Evolutionary conservation across 2,888 invertebrate species (phyloP).

Genomic region (Dynastes tityus): DNA sequence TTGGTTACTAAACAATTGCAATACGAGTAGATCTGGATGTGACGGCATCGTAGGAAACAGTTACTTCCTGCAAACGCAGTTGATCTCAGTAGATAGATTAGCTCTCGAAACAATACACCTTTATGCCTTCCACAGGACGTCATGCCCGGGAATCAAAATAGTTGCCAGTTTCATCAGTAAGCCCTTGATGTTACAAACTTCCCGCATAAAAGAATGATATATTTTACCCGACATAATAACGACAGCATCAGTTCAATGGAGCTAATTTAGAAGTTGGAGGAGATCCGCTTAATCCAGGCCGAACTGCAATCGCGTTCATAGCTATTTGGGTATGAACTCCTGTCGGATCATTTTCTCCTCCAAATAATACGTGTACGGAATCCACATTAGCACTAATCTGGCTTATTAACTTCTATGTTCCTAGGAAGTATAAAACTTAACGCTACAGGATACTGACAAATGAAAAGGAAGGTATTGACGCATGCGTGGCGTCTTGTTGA

Average conservation of each 20-base stretch:
- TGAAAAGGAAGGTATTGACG: too few species aligned
- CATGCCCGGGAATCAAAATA: neutral
- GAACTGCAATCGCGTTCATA: neutral
- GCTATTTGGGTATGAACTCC: neutral
- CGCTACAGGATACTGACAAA: too few species aligned
- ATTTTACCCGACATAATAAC: neutral
- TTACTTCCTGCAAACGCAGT: too few species aligned
- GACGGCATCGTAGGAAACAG: too few species aligned
- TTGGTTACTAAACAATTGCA: too few species aligned
- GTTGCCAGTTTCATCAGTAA: neutral
- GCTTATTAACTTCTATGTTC: neutral
- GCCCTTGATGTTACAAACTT: constrained; percentile 1
- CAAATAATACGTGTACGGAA: neutral
- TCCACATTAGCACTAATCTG: neutral
- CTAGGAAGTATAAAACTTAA: too few species aligned
- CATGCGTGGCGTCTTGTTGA: too few species aligned
- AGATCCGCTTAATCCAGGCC: constrained; percentile 5
- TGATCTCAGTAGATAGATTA: too few species aligned
- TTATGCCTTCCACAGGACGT: neutral
- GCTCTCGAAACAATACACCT: too few species aligned
- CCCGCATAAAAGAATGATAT: neutral
- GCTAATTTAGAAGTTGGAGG: neutral
- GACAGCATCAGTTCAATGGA: neutral
- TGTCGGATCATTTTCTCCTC: neutral
- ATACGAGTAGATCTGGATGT: too few species aligned